phyloP scores from a whole-genome alignment of 37 sponge, comb jelly and placozoan species.

The Theonella swinhoei region DNA sequence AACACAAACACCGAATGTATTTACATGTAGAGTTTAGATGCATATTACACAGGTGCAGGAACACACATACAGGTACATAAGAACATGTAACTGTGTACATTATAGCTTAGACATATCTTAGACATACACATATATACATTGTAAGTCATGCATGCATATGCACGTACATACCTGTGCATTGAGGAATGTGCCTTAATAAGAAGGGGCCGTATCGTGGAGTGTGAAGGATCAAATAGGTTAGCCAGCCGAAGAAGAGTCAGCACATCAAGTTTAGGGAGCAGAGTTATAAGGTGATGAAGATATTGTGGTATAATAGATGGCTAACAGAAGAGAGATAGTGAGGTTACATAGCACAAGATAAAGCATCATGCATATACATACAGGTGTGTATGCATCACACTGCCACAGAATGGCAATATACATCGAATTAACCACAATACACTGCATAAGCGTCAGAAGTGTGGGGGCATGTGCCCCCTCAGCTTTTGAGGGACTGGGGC shows the following conservation, averaged over 20 bases:
- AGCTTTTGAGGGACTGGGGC: too few relatives aligned
- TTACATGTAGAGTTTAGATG: too few relatives aligned
- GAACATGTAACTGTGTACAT: not conserved
- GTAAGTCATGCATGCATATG: too few relatives aligned
- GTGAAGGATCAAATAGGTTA: constrained; percentile 71
- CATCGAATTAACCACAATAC: not conserved
- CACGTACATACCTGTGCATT: constrained; percentile 31
- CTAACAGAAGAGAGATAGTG: constrained; percentile 15
- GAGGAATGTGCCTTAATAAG: constrained; percentile 55
- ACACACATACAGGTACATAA: not conserved
- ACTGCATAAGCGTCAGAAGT: not conserved
- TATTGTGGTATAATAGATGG: constrained; percentile 61
- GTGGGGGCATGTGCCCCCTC: too few relatives aligned
- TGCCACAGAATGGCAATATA: too few relatives aligned
- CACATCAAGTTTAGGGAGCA: constrained; percentile 53
- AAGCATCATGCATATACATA: too few relatives aligned
- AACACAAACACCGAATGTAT: too few relatives aligned
- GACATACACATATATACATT: constrained; percentile 13
- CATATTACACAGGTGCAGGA: not conserved
- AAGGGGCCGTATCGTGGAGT: constrained; percentile 58
- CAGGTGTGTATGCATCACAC: too few relatives aligned
- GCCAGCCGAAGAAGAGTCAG: constrained; percentile 48
- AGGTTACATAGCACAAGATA: too few relatives aligned
- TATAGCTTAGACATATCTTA: too few relatives aligned
- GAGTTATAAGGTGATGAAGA: constrained; percentile 30